Conservation (phyloP, 2,888 invertebrate species). For the Perizoma affinitatum region DNA sequence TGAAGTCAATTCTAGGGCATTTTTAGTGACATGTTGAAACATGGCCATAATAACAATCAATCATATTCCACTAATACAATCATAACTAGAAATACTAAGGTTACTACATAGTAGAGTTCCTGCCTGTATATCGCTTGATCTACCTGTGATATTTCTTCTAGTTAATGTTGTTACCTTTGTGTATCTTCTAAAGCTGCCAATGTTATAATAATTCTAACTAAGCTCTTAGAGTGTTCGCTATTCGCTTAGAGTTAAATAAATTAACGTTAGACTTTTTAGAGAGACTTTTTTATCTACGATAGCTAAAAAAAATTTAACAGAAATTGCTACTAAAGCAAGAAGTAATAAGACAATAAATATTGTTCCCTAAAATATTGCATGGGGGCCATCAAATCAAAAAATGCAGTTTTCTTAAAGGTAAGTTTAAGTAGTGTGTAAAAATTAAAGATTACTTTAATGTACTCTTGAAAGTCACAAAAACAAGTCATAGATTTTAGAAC, state of each 20-base stretch:
- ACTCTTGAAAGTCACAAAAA: no score
- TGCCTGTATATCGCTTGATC: conserved; percentile 78
- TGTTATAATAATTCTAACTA: conserved; percentile 53
- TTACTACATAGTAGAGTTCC: conserved; percentile 73
- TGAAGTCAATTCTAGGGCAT: conserved; percentile 76
- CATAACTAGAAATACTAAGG: conserved; percentile 53
- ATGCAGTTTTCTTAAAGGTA: conserved; percentile 70
- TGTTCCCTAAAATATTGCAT: conserved; percentile 61
- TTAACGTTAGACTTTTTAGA: neutral
- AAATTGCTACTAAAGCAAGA: neutral
- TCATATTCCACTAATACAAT: conserved; percentile 54
- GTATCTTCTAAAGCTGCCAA: conserved; percentile 65
- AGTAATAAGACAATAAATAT: neutral
- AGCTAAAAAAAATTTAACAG: neutral
- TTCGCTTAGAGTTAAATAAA: conserved; percentile 39
- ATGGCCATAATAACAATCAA: conserved; percentile 39
- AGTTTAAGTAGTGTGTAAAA: conserved; percentile 20
- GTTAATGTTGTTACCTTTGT: conserved; percentile 53
- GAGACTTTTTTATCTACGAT: neutral
- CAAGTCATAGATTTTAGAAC: no score
- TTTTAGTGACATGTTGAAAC: conserved; percentile 63
- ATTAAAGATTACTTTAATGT: neutral
- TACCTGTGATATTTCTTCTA: conserved; percentile 79
- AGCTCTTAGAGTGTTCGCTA: conserved; percentile 63
- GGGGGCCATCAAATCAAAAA: conserved; percentile 79